phyloP scores from a whole-genome alignment of 2,113 vertebrate species.

The Taxidea taxus region DNA sequence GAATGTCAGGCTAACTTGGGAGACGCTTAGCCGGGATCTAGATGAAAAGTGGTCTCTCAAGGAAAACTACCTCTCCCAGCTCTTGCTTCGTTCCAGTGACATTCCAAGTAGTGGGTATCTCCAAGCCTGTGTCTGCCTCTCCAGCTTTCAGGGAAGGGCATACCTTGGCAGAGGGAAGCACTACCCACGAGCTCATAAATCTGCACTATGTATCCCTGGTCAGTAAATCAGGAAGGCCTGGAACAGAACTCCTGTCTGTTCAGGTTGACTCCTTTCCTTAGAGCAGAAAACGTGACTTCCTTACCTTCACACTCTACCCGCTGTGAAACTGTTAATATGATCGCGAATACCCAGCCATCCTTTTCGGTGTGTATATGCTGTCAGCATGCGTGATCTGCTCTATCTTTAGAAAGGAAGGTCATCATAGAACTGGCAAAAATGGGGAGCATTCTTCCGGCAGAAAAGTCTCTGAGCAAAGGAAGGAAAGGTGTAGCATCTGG shows the following conservation, averaged over 20 bases:
- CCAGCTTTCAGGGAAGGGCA: neutral
- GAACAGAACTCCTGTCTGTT: neutral
- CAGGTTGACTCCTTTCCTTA: neutral
- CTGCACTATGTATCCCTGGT: neutral
- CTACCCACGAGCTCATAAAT: neutral
- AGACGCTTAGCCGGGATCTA: neutral
- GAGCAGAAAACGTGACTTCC: neutral
- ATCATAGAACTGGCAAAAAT: neutral
- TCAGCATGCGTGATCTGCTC: neutral
- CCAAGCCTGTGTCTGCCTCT: neutral
- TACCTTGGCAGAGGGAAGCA: neutral
- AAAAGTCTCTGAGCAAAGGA: neutral
- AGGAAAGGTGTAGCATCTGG: neutral
- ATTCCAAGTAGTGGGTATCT: neutral
- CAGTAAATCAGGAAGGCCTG: neutral
- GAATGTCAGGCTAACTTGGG: too few species aligned
- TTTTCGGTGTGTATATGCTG: neutral
- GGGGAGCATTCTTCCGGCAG: neutral
- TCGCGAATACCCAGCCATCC: neutral
- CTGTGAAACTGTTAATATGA: neutral
- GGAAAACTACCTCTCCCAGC: neutral
- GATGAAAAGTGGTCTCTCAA: neutral
- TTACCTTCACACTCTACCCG: neutral
- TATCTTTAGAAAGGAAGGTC: neutral
- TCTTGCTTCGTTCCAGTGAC: neutral